Evolutionary conservation across 1,140 invertebrate species (phyloP).

Genomic region (Lasioglossum baleicum): DNA sequence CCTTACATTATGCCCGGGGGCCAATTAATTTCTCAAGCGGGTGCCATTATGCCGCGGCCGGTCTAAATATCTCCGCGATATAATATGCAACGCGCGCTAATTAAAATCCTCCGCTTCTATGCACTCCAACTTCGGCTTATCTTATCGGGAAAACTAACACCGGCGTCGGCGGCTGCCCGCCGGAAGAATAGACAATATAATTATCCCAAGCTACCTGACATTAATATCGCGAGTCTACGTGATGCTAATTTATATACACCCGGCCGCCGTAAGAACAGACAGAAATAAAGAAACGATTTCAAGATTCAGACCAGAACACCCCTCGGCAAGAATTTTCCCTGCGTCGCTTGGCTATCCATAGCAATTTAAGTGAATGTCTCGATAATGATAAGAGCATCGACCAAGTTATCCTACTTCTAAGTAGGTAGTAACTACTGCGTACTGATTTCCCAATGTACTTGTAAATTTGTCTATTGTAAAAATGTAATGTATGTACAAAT

Average conservation of each 20-base stretch:
- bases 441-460: no score
- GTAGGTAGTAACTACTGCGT: no score
- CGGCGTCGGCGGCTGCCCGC: conserved; percentile 21
- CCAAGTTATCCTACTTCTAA: no score
- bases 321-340: no score
- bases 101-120: conserved; percentile 49
- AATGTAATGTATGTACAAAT: no score
- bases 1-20: conserved; percentile 36
- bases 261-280: no score
- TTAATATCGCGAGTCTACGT: conserved; percentile 36
- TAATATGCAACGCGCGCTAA: conserved; percentile 44
- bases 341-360: no score
- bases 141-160: conserved; percentile 45
- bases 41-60: conserved; percentile 33
- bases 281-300: no score
- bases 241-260: conserved; percentile 31
- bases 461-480: no score
- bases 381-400: no score
- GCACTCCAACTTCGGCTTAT: conserved; percentile 47
- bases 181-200: conserved; percentile 49
- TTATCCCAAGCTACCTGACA: conserved; percentile 29
- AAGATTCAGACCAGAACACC: no score
- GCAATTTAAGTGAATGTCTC: no score
- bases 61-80: conserved; percentile 33
- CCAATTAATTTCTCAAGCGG: conserved; percentile 48